phyloP scores from a whole-genome alignment of 1,140 invertebrate species.

The Agraylea sexmaculata region DNA sequence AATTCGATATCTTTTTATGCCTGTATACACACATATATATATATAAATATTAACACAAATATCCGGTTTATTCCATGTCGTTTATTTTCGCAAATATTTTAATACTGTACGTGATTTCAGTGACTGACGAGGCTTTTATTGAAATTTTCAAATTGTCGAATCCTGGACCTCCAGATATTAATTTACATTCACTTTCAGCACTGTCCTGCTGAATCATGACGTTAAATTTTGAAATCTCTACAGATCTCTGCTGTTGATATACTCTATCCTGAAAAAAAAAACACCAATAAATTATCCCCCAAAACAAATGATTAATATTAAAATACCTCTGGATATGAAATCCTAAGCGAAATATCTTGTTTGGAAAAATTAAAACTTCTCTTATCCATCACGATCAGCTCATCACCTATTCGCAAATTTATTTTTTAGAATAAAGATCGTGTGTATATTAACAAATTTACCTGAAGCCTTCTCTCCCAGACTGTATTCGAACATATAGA shows the following conservation, averaged over 20 bases:
- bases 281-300: constrained; percentile 18
- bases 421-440: too few species aligned
- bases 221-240: constrained; percentile 26
- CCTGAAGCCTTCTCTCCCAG: too few species aligned
- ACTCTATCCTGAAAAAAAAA: constrained; percentile 9
- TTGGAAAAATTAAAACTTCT: constrained; percentile 21
- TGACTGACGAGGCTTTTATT: too few species aligned
- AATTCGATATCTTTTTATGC: too few species aligned
- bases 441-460: too few species aligned
- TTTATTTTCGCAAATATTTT: too few species aligned
- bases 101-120: too few species aligned
- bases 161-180: constrained; percentile 24
- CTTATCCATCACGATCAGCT: constrained; percentile 13
- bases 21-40: too few species aligned
- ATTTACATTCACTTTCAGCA: constrained; percentile 21
- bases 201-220: constrained; percentile 25
- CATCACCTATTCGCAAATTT: too few species aligned
- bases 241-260: constrained; percentile 6
- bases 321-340: constrained; percentile 24
- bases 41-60: too few species aligned
- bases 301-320: not conserved
- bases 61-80: too few species aligned
- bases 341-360: constrained; percentile 28
- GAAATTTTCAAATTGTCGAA: not conserved
- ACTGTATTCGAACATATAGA: too few species aligned